Conservation (phyloP, 2,797 vertebrate genomes). For the Sitta carolinensis region DNA sequence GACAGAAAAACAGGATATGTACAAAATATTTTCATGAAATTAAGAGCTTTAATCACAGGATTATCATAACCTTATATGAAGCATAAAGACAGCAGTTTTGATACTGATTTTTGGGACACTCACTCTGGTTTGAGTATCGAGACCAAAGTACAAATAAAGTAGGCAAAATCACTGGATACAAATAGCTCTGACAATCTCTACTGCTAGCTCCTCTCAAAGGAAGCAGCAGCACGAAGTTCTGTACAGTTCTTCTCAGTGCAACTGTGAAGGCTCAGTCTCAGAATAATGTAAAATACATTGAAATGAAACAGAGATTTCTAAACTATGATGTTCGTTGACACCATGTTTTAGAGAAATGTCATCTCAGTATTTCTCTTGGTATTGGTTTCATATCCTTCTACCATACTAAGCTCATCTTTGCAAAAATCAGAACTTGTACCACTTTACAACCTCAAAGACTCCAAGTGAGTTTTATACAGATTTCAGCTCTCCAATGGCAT, state of each 20-base stretch:
- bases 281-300: not conserved
- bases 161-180: not conserved
- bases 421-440: not conserved
- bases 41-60: not conserved
- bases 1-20: not conserved
- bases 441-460: not conserved
- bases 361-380: not conserved
- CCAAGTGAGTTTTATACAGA: not conserved
- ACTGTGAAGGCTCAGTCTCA: not conserved
- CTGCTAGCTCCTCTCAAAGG: not conserved
- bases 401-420: not conserved
- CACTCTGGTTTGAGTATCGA: not conserved
- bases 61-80: not conserved
- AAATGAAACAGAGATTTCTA: not conserved
- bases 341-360: not conserved
- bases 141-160: not conserved
- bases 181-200: not conserved
- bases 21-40: slow-evolving; percentile 18
- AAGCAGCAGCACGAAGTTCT: not conserved
- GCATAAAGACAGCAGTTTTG: not conserved
- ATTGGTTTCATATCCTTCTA: not conserved
- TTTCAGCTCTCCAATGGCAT: not conserved
- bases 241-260: not conserved
- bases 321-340: not conserved
- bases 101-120: not conserved